Evolutionary conservation across 2,113 vertebrate genomes (phyloP), one percentile per base, ranked within the genome.

Genomic region (Corydoras maculifer): DNA sequence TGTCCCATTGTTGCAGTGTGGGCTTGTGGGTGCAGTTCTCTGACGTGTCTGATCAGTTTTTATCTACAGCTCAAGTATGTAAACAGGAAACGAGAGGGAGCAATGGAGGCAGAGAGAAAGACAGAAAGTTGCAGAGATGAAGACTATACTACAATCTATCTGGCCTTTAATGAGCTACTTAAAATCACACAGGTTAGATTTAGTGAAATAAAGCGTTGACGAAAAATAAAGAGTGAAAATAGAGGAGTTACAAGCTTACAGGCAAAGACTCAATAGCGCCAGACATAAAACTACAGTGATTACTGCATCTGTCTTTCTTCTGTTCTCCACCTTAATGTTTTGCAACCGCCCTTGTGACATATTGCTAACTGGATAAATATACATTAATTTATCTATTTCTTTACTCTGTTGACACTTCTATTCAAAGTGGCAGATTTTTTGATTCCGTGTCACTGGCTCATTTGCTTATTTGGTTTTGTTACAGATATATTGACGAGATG

Each of bases 51-150:
- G 58, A 65, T 69, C 76, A 11, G 53, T 70, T 71, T 82, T 79
- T 73, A 82, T 75, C 69, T 80, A 48, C 58, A 48, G 73, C 57
- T 50, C 54, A 67, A 73, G 73, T 73, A 82, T 82, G 79, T 81
- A 81, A 80, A 82, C 79, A 81, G 75, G 79, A 81, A 78, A 70
- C 63, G 50, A 43, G 53, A 68, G 62, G 59, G 55, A 72, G 57
- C 14, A 58, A 72, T 60, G 58, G 65, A 64, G 48, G 62, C 54
- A 50, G 32, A 18, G n/a, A 58, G 3, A 50, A 9, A n/a, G 62
- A 63, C 14, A 51, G 15, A 29, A 43, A 43, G 4, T 43, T 43
- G 35, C 8, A 64, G 4, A 64, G 48, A 64, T 5, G 49, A 57
- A 3, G 7, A 43, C 35, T 43, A 2, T 43, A 43, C 35, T 43